Conservation (phyloP, 2,113 vertebrate genomes). For the Erythrocercus mccallii region DNA sequence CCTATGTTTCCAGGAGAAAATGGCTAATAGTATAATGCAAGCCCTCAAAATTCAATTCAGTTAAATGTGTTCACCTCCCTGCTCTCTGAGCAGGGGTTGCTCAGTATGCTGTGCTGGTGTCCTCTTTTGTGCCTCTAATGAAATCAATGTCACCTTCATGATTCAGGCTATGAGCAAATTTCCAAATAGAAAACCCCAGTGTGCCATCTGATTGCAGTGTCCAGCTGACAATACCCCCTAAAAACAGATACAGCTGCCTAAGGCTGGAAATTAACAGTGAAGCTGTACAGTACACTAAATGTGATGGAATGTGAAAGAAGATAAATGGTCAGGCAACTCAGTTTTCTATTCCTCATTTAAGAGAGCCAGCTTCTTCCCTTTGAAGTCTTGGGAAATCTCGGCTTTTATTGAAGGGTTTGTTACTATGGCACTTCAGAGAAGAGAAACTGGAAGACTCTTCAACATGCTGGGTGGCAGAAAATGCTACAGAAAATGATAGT, state of each 20-base stretch:
- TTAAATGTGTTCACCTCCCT: neutral
- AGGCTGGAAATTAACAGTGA: neutral
- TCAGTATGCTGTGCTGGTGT: neutral
- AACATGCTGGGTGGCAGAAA: neutral
- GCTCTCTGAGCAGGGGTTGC: neutral
- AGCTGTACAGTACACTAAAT: neutral
- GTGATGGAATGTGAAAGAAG: slow-evolving; percentile 44
- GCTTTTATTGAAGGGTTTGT: neutral
- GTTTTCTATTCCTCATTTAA: neutral
- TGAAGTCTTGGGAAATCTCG: neutral
- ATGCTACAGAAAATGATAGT: neutral
- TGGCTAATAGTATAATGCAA: neutral
- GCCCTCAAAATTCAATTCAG: neutral
- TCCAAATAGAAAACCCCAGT: neutral
- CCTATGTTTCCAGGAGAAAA: neutral
- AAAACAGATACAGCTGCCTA: neutral
- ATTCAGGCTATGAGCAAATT: neutral
- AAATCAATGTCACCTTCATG: neutral
- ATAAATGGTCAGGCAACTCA: neutral
- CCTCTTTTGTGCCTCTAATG: neutral
- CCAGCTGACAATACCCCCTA: neutral
- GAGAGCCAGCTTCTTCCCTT: neutral
- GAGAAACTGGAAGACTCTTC: slow-evolving; percentile 28
- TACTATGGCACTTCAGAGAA: slow-evolving; percentile 52
- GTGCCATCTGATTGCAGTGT: neutral